phyloP scores from a whole-genome alignment of 1,140 invertebrate genomes.

The Oreohelix idahoensis region DNA sequence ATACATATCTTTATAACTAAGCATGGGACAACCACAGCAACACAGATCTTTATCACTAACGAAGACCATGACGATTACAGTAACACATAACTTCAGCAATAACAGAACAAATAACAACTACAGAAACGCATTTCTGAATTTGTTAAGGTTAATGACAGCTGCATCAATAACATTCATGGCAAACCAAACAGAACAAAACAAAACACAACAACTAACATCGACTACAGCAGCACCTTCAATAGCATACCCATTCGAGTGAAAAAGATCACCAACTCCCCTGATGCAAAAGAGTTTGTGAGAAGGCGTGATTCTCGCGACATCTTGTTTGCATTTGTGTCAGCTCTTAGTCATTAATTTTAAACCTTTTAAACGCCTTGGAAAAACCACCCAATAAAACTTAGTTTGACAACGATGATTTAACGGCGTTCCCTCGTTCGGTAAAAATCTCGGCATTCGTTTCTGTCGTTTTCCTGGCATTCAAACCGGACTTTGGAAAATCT shows the following conservation, averaged over 20 bases:
- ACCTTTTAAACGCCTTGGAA: neutral
- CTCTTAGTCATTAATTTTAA: neutral
- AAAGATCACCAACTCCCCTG: neutral
- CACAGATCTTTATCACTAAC: no score
- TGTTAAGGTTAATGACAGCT: no score
- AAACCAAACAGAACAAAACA: no score
- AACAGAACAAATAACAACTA: no score
- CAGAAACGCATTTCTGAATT: no score
- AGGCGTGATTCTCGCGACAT: neutral
- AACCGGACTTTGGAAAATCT: neutral
- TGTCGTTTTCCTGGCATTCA: neutral
- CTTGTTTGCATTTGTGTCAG: neutral
- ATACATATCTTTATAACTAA: no score
- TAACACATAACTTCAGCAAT: no score
- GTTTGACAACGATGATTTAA: constrained; percentile 3
- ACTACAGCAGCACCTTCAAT: no score
- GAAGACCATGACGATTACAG: no score
- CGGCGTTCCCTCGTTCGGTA: neutral
- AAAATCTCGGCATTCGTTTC: neutral
- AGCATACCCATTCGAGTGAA: neutral
- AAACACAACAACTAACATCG: no score
- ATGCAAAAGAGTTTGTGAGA: neutral
- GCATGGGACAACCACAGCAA: no score
- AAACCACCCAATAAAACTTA: neutral
- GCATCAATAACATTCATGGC: no score